phyloP scores from a whole-genome alignment of 1,140 invertebrate genomes.

The Megalopta genalis region DNA sequence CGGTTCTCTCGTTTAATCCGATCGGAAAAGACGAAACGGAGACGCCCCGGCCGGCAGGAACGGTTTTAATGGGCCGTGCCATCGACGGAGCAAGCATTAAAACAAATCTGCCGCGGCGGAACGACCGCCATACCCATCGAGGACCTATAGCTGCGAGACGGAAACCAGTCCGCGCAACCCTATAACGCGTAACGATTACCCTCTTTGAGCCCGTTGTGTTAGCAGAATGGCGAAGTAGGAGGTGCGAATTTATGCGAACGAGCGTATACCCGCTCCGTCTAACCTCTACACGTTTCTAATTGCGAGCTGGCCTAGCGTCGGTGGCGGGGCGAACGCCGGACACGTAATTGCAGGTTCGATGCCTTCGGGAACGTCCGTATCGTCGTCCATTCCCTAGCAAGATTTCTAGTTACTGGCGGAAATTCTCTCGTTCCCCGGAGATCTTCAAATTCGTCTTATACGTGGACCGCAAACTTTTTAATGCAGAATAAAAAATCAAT shows the following conservation, averaged over 20 bases:
- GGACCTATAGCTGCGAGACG: conserved; percentile 6
- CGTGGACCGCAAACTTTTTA: too few relatives aligned
- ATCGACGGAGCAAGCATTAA: conserved; percentile 53
- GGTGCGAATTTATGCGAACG: conserved; percentile 16
- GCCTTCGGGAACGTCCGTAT: too few relatives aligned
- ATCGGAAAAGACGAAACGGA: conserved; percentile 11
- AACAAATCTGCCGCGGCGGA: conserved; percentile 51
- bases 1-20: conserved; percentile 45
- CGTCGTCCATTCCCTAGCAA: too few relatives aligned
- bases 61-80: conserved; percentile 46
- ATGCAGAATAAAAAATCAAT: too few relatives aligned
- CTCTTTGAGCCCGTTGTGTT: conserved; percentile 27
- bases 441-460: too few relatives aligned
- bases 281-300: neutral
- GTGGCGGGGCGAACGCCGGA: neutral
- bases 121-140: conserved; percentile 43
- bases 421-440: too few relatives aligned
- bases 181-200: conserved; percentile 29
- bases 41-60: too few relatives aligned
- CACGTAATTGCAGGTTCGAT: neutral
- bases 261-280: neutral
- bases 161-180: conserved; percentile 24
- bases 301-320: conserved; percentile 1
- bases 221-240: neutral
- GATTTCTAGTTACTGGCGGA: too few relatives aligned